Conservation (phyloP, 2,113 vertebrate species). For the Onychostruthus taczanowskii region DNA sequence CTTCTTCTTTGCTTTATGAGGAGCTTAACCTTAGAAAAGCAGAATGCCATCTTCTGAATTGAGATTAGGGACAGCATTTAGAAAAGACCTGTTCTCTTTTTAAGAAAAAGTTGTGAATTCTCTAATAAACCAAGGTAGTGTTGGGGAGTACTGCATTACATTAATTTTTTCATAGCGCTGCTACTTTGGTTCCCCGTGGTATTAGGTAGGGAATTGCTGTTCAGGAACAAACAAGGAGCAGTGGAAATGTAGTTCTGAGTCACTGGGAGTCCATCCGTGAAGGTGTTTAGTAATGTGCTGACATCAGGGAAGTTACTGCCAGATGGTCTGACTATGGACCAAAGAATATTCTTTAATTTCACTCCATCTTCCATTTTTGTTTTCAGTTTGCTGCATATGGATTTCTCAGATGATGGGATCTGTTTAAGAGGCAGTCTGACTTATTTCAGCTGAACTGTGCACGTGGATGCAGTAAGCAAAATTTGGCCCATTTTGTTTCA, state of each 20-base stretch:
- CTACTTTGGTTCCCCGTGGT: fast-evolving
- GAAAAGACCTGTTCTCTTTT: neutral
- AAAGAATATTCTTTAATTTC: neutral
- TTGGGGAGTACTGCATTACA: neutral
- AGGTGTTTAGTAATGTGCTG: neutral
- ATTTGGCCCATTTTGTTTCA: neutral
- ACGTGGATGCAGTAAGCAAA: neutral
- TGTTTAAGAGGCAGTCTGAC: neutral
- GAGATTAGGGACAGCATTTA: neutral
- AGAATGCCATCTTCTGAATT: neutral
- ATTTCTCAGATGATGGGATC: neutral
- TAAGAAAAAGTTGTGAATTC: neutral
- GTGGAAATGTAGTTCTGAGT: neutral
- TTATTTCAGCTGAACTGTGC: neutral
- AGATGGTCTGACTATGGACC: neutral
- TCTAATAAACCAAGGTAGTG: neutral
- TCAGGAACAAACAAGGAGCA: neutral
- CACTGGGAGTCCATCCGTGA: neutral
- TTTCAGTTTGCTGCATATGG: neutral
- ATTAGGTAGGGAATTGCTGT: neutral
- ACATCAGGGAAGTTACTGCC: neutral
- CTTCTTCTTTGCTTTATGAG: neutral
- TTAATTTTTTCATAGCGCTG: neutral
- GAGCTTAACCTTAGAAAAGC: neutral
- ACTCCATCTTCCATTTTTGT: neutral